Percentiles rank a stretch among this genome's conserved stretches.
Conservation (phyloP, 2,113 vertebrate species). For the Corythoichthys intestinalis region DNA sequence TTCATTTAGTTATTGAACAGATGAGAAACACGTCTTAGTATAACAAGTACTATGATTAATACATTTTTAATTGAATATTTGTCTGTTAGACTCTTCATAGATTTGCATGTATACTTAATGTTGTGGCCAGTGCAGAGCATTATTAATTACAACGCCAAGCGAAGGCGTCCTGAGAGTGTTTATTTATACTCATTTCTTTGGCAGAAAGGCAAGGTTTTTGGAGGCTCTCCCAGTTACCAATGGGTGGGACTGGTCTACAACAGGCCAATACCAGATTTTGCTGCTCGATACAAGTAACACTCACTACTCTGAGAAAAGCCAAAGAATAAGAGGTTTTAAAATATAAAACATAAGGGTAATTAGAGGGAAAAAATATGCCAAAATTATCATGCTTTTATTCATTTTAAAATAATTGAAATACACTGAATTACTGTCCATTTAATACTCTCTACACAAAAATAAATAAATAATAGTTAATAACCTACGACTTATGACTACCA, state of each 20-base stretch:
- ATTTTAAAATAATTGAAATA: no score
- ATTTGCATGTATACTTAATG: not conserved
- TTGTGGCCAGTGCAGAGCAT: not conserved
- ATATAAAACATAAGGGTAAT: no score
- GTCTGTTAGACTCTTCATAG: not conserved
- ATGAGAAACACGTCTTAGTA: no score
- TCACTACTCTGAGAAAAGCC: not conserved
- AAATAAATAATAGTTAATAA: no score
- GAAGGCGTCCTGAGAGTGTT: constrained; percentile 11
- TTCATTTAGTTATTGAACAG: no score
- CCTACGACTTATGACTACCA: no score
- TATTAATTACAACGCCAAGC: not conserved
- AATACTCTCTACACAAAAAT: no score
- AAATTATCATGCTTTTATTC: no score
- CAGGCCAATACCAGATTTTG: not conserved
- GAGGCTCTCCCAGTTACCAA: constrained; percentile 3
- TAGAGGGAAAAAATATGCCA: no score
- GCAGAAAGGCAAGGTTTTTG: not conserved
- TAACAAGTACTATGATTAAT: not conserved
- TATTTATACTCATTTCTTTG: constrained; percentile 7
- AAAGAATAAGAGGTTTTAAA: not conserved
- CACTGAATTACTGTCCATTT: no score
- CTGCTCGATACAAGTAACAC: not conserved
- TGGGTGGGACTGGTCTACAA: not conserved
- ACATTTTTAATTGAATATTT: not conserved